Conservation (phyloP, 1,140 invertebrate genomes). For the Cydia splendana region DNA sequence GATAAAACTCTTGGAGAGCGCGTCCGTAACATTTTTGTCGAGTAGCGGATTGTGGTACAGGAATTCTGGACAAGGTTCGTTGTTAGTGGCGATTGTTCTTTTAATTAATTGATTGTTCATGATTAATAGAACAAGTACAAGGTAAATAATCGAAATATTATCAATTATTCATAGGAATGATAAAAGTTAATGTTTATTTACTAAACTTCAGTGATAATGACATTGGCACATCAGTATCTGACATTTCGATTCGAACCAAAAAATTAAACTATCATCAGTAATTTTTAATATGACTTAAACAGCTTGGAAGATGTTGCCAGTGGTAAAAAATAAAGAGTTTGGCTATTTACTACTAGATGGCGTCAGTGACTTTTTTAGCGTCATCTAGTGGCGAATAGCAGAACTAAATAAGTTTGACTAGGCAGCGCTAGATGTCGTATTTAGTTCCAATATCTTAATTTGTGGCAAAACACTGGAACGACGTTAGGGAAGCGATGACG, state of each 20-base stretch:
- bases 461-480: too few relatives aligned
- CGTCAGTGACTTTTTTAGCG: background rate
- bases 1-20: slow-evolving; percentile 60
- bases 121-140: slow-evolving; percentile 26
- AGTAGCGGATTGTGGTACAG: slow-evolving; percentile 57
- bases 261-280: background rate
- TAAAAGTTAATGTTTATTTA: background rate
- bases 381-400: slow-evolving; percentile 16
- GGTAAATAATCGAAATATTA: slow-evolving; percentile 5
- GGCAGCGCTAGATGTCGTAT: background rate
- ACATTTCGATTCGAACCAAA: background rate
- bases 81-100: slow-evolving; percentile 55
- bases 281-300: background rate
- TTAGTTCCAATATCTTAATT: too few relatives aligned
- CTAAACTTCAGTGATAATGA: background rate
- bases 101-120: slow-evolving; percentile 67
- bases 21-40: slow-evolving; percentile 58
- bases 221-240: background rate
- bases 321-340: background rate
- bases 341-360: background rate
- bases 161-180: background rate
- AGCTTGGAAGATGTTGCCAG: background rate
- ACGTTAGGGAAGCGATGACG: too few relatives aligned
- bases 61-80: slow-evolving; percentile 52
- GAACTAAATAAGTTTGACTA: background rate